These are phyloP conservation scores for Parelbella ahira DNA, from an alignment of 2,888 invertebrate species.

Conservation along the genomic window DNA sequence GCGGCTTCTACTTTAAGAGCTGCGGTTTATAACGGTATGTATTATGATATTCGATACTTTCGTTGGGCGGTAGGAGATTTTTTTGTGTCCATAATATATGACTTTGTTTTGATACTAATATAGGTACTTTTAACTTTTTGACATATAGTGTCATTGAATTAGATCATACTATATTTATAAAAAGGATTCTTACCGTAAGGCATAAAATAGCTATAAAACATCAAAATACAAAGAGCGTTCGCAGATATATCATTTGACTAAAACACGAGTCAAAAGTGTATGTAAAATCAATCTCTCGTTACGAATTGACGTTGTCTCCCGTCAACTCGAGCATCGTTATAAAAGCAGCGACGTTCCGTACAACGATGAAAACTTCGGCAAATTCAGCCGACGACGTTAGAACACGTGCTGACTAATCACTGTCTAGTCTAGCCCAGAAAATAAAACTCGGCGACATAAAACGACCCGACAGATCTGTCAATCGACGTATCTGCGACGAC, in stretches of 20 bases:
- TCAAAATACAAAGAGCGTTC: no score
- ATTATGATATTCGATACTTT: constrained; percentile 27
- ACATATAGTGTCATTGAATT: no score
- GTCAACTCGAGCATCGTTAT: constrained; percentile 27
- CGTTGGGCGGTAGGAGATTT: constrained; percentile 5
- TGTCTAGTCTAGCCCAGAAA: constrained; percentile 48
- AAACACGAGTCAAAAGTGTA: no score
- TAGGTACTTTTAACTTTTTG: no score
- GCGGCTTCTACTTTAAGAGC: constrained; percentile 57
- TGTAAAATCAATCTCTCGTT: no score
- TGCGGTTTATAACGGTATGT: constrained; percentile 24
- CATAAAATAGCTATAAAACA: no score
- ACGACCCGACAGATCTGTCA: constrained; percentile 53
- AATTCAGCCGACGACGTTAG: constrained; percentile 37
- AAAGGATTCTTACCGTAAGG: no score
- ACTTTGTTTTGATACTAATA: no score
- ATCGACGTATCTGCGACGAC: constrained; percentile 36
- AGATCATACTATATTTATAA: no score
- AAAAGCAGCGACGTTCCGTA: constrained; percentile 37
- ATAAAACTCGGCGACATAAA: constrained; percentile 42
- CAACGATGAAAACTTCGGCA: constrained; percentile 40
- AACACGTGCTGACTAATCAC: constrained; percentile 59
- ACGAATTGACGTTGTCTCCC: constrained; percentile 33
- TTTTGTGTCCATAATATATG: no score
- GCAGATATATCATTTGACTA: no score